These are phyloP conservation scores for Lepilemur ruficaudatus DNA, from an alignment of 2,797 vertebrate species.

Conservation along the genomic window DNA sequence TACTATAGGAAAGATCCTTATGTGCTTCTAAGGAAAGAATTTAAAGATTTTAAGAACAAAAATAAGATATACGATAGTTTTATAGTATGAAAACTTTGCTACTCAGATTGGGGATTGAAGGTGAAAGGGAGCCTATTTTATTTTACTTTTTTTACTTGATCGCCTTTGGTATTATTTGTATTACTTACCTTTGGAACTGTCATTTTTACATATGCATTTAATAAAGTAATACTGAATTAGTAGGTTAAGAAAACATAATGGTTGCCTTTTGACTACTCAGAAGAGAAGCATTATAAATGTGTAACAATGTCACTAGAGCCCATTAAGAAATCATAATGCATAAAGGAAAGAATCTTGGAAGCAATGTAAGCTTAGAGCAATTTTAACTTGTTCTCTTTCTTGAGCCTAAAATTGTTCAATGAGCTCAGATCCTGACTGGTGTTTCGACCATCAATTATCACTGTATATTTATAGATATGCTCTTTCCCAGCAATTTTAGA, in stretches of 20 bases:
- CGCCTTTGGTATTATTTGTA: neutral
- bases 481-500: slow-evolving; percentile 61
- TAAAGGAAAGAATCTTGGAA: slow-evolving; percentile 42
- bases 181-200: slow-evolving; percentile 26
- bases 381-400: slow-evolving; percentile 52
- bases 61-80: neutral
- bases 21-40: neutral
- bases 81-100: neutral
- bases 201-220: slow-evolving; percentile 21
- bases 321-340: slow-evolving; percentile 45
- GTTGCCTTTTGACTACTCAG: slow-evolving; percentile 8
- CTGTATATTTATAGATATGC: slow-evolving; percentile 65
- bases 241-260: slow-evolving; percentile 38
- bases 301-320: neutral
- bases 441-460: slow-evolving; percentile 71
- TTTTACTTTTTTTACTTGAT: neutral
- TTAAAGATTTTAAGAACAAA: neutral
- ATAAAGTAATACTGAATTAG: slow-evolving; percentile 30
- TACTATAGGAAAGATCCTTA: neutral
- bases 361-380: slow-evolving; percentile 27
- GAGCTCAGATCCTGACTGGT: slow-evolving; percentile 47
- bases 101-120: neutral
- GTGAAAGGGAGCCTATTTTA: neutral
- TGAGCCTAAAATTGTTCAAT: slow-evolving; percentile 57
- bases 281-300: neutral